Evolutionary conservation across 2,888 invertebrate genomes (phyloP).

Genomic region (Eurytoma adleriae): DNA sequence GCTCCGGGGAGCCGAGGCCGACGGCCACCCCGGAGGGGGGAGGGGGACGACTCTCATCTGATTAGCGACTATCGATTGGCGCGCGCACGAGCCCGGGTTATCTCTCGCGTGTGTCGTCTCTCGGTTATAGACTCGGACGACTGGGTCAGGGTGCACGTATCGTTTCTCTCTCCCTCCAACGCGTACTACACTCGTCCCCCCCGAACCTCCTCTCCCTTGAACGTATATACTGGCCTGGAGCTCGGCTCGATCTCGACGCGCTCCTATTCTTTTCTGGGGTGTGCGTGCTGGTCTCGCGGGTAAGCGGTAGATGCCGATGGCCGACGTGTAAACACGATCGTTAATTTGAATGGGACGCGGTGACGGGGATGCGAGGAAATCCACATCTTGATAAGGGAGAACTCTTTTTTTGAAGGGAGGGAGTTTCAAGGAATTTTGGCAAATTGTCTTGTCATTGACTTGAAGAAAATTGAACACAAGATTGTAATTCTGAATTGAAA

Average conservation of each 20-base stretch:
- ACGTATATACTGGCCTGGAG: no score
- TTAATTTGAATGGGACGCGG: conserved; percentile 4
- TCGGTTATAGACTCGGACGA: not conserved
- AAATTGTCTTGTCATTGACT: no score
- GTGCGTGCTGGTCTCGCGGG: not conserved
- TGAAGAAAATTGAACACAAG: no score
- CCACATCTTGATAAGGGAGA: not conserved
- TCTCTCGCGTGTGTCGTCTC: not conserved
- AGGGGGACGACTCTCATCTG: conserved; percentile 48
- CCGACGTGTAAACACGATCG: conserved; percentile 45
- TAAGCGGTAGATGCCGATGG: conserved; percentile 11
- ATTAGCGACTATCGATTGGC: conserved; percentile 57
- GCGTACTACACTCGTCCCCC: not conserved
- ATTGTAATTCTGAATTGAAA: no score
- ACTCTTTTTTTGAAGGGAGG: no score
- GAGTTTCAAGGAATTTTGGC: no score
- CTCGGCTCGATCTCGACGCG: not conserved
- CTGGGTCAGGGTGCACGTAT: conserved; percentile 55
- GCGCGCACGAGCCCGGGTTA: not conserved
- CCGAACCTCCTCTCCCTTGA: not conserved
- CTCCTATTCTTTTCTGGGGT: not conserved
- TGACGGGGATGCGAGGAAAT: not conserved
- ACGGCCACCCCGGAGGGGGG: not conserved
- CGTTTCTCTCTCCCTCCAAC: not conserved
- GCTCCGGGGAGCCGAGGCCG: conserved; percentile 7